phyloP scores from a whole-genome alignment of 1,140 invertebrate genomes.

The Calliphora vicina region DNA sequence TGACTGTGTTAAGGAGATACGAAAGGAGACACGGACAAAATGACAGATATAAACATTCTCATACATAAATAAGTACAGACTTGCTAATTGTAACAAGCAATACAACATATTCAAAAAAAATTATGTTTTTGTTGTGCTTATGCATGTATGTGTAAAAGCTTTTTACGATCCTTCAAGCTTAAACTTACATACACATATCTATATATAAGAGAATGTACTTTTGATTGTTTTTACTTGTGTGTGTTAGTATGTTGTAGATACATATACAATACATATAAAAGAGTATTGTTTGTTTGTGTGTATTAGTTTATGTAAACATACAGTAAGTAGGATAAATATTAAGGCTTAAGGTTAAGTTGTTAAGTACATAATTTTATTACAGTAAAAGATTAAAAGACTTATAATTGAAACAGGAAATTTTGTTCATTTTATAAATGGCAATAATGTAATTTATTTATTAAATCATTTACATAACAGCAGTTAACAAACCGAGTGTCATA shows the following conservation, averaged over 20 bases:
- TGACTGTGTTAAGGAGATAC: too few species aligned
- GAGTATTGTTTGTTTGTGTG: not conserved
- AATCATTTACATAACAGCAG: too few species aligned
- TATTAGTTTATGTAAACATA: not conserved
- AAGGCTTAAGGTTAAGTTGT: slow-evolving; percentile 16
- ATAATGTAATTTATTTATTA: too few species aligned
- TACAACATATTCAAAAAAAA: not conserved
- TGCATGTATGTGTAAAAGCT: not conserved
- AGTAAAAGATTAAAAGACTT: not conserved
- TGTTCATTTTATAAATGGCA: not conserved
- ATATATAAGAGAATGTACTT: not conserved
- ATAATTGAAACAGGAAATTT: not conserved
- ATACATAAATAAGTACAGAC: not conserved
- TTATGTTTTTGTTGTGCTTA: not conserved
- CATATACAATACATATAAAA: too few species aligned
- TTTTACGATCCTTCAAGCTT: not conserved
- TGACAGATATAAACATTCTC: not conserved
- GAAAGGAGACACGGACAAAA: not conserved
- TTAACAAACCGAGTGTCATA: too few species aligned
- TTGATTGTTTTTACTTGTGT: not conserved
- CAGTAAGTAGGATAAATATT: slow-evolving; percentile 1
- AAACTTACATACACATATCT: not conserved
- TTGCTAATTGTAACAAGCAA: not conserved
- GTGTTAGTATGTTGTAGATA: too few species aligned
- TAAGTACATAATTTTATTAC: slow-evolving; percentile 6